Evolutionary conservation across 2,888 invertebrate genomes (phyloP), one percentile per base, ranked within the genome.

Genomic region (Tetragonisca angustula): DNA sequence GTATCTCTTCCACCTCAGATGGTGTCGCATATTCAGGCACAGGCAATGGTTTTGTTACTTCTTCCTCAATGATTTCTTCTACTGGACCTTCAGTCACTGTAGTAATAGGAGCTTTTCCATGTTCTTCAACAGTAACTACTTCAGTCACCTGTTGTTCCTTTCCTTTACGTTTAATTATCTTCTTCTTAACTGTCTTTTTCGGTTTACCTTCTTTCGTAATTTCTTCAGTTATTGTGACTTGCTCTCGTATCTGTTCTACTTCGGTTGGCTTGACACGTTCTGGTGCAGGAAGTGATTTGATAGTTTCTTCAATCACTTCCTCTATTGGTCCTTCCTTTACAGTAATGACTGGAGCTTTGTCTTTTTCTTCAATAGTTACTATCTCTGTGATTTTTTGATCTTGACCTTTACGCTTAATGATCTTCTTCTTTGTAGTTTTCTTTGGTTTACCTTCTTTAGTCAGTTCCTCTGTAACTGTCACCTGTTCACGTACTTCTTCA

Each of bases 21-120:
- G 95, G 95, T 87, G 95, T 95, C 2, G 95, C 94, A 5, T 95
- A 93, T 19, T 89, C 88, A 6, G 88, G 92, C 3, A 91, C 88
- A 2, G 94, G 74, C 0, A 82, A 90, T 82, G 93, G 89, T 71
- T 92, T 93, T 0, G 90, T 92, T 6, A 91, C 84, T 90, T 94
- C 94, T 90, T 94, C 94, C 0, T 95, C 94, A 13, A 82, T n/a
- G 75, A 79, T 94, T 72, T 95, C 95, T 79, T 95, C 95, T 86
- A 95, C 95, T 0, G 82, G 82, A 0, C 79, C 71, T 27, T 83
- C 82, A 2, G 79, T 79, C 0, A 83, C 56, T 0, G 86, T 72
- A 0, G 68, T 77, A 0, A 82, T 49, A 0, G 84, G 70, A 19
- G 88, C 88, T 84, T 91, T 94, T 76, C 81, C 91, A 92, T 89